phyloP scores from a whole-genome alignment of 2,797 vertebrate genomes.

The Lerista edwardsae region DNA sequence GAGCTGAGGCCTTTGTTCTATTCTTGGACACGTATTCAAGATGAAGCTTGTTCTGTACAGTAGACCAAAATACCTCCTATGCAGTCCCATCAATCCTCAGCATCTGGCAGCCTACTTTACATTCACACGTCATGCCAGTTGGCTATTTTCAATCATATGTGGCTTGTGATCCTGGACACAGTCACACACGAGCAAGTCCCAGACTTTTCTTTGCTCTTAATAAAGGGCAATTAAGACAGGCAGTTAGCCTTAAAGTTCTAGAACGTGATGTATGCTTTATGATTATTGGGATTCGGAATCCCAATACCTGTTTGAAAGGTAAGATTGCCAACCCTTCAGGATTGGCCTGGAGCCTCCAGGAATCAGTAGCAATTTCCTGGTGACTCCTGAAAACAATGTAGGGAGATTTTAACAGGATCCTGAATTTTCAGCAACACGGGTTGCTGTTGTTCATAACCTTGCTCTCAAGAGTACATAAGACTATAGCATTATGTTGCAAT shows the following conservation, averaged over 20 bases:
- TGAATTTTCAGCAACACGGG: too few relatives aligned
- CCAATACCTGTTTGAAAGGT: too few relatives aligned
- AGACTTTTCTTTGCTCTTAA: not conserved
- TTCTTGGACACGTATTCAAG: not conserved
- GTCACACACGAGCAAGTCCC: not conserved
- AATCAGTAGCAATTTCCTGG: too few relatives aligned
- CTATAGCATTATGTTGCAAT: not conserved
- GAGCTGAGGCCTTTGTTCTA: not conserved
- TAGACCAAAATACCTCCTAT: not conserved
- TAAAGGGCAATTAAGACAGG: not conserved
- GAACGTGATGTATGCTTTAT: not conserved
- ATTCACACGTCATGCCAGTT: not conserved
- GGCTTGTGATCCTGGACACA: not conserved
- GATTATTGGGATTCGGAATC: not conserved
- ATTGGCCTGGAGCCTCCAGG: too few relatives aligned
- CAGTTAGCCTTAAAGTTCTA: not conserved
- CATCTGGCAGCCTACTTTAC: not conserved
- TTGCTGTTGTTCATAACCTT: too few relatives aligned
- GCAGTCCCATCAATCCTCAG: too few relatives aligned
- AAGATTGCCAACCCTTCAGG: too few relatives aligned
- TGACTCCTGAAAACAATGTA: too few relatives aligned
- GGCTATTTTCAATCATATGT: not conserved
- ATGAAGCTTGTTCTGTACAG: not conserved
- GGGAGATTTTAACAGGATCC: not conserved
- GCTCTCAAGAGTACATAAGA: not conserved